Base-by-base conservation (phyloP, 2,113 vertebrate species). In the Raphicerus campestris region DNA sequence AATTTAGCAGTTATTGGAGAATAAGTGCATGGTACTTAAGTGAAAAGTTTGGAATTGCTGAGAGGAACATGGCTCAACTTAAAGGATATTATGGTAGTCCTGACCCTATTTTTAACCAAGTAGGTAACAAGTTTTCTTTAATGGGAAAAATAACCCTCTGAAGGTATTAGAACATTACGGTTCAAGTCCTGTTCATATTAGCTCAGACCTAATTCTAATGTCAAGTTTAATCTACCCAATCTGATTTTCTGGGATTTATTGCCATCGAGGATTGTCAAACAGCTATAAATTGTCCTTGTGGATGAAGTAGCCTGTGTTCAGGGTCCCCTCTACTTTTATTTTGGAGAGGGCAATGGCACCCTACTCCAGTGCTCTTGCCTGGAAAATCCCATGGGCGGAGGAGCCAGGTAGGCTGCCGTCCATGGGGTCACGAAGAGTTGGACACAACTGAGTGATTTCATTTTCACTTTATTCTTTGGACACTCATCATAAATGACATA, bases 251-350 rank as follows among this genome's bases (percentile, higher is more conserved):
- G 35, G 26, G 81, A 87, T 96, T 96, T 53, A 11, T 61, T 75
- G n/a, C 24, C 22, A 0, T 92, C 45, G 28, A 35, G 7, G 61
- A 7, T 93, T 89, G 39, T 55, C 55, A 73, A 32, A 77, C 13
- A 86, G 28, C 17, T 89, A 39, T 35, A 28, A 63, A 60, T 96
- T 93, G 32, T 47, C 14, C 15, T 24, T 7, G 3, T 81, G 28
- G 45, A 8, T 89, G 39, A 82, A 78, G 26, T 73, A 91, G 55
- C 42, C n/a, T 96, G 10, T 97, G 22, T 61, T 63, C 93, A n/a
- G 13, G 88, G 75, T 95, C 53, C 83, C 13, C 28, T 82, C 26
- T 75, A 30, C 28, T 93, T 94, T 96, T 95, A 11, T 53, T 96
- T 70, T 70, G 28, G 60, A 32, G 13, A 15, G 14, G 28, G 28